These are phyloP conservation scores for Crenichthys baileyi DNA, from an alignment of 2,797 vertebrate genomes.

Conservation along the genomic window DNA sequence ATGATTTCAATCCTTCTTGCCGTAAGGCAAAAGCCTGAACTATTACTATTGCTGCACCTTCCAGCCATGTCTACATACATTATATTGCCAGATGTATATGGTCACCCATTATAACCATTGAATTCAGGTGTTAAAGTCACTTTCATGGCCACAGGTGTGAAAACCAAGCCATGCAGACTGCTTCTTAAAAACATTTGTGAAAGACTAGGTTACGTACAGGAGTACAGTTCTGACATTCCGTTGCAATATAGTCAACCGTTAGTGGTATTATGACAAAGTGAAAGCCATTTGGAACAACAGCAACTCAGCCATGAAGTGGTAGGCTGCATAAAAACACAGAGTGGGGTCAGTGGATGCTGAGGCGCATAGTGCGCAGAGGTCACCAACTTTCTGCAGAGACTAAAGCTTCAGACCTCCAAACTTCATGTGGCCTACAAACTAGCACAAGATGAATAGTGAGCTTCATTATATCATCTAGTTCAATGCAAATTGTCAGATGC, in stretches of 20 bases:
- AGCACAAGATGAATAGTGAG: not conserved
- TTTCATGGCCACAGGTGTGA: not conserved
- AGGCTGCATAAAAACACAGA: not conserved
- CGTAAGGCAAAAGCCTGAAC: too few relatives aligned
- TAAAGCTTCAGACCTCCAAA: not conserved
- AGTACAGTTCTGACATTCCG: not conserved
- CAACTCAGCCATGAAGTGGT: not conserved
- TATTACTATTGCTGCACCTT: too few relatives aligned
- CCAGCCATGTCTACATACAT: too few relatives aligned
- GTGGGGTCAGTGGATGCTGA: not conserved
- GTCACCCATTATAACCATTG: too few relatives aligned
- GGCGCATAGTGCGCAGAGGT: not conserved
- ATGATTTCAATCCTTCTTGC: too few relatives aligned
- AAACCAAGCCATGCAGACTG: not conserved
- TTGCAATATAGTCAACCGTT: not conserved
- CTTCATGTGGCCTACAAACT: not conserved
- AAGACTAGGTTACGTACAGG: not conserved
- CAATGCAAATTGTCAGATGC: not conserved
- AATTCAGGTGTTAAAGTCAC: too few relatives aligned
- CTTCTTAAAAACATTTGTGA: not conserved
- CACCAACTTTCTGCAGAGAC: not conserved
- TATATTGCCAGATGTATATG: too few relatives aligned
- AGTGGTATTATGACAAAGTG: not conserved
- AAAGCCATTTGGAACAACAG: not conserved
- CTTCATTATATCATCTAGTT: not conserved